Conservation (phyloP, 2,888 invertebrate species). For the Pantelozetes paolii region DNA sequence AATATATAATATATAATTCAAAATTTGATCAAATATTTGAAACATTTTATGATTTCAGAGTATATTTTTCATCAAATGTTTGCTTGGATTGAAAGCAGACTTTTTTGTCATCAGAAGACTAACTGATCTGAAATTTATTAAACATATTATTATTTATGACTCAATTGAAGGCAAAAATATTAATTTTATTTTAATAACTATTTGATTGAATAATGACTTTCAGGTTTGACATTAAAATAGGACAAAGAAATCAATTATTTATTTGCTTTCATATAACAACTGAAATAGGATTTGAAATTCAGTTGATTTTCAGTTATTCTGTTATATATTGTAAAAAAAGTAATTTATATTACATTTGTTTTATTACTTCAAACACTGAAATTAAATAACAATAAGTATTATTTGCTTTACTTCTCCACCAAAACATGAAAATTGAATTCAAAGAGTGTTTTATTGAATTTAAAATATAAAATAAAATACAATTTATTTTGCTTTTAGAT, state of each 20-base stretch:
- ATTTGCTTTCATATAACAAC: slow-evolving; percentile 3
- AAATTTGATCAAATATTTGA: not conserved
- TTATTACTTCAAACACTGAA: slow-evolving; percentile 9
- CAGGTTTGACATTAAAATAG: not conserved
- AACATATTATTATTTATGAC: too few species aligned
- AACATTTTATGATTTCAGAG: too few species aligned
- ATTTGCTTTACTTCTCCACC: not conserved
- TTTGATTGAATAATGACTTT: slow-evolving; percentile 1
- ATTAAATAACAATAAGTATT: slow-evolving; percentile 20
- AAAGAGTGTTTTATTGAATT: not conserved
- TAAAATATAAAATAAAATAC: slow-evolving; percentile 20
- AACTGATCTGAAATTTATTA: too few species aligned
- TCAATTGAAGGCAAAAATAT: not conserved
- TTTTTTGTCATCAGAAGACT: too few species aligned
- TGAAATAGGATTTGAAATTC: not conserved
- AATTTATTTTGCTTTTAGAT: too few species aligned
- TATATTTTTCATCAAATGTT: too few species aligned
- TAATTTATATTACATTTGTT: slow-evolving; percentile 22
- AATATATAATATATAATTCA: not conserved
- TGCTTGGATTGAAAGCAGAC: too few species aligned
- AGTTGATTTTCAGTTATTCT: not conserved
- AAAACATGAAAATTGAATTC: slow-evolving; percentile 10
- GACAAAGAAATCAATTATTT: slow-evolving; percentile 1
- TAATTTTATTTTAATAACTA: not conserved
- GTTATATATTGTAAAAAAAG: slow-evolving; percentile 4